Base-by-base conservation (phyloP, 2,888 invertebrate species). In the Schizotus pectinicornis region DNA sequence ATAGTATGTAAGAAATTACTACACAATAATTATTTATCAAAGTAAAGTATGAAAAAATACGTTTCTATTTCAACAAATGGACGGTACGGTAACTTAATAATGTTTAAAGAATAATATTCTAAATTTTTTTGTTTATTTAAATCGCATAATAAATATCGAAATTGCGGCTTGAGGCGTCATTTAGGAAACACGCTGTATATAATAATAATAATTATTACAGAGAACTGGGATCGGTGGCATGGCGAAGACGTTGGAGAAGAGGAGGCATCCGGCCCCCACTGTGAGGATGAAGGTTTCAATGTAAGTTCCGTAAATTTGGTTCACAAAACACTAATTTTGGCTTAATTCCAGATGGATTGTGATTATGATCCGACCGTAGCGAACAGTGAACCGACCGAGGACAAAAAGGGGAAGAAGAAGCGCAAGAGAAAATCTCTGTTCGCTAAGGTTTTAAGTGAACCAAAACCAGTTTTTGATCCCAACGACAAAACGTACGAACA, bases 391-490 rank as follows among this genome's bases (percentile, higher is more conserved):
- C 71, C 85, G 5, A 80, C 84, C 53, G 84, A 85, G 61, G 85
- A 83, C 63, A 81, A 86, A 0, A 83, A 82, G 64, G 79, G 81
- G 36, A 81, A 82, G 37, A 86, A 85, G 59, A 88, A 85, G 61
- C 77, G 83, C 0, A 82, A 83, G 56, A 83, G 86, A 69, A 88
- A 89, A 66, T 89, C 90, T n/a, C 88, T 89, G 63, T 88, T 95
- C 61, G 88, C 89, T 8, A 85, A 90, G 74, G 85, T 90, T 14
- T 78, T 95, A 2, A 81, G 86, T 9, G 81, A 85, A 33, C 85
- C 90, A 49, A 96, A 96, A 74, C 97, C 97, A 0, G 83, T 86
- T 49, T 97, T 91, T 79, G 86, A 97, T 77, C 94, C 96, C 0
- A 83, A 87, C 56, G 86, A 90, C 60, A 83, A 83, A 71, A 89